Conservation (phyloP, 1,140 invertebrate genomes). For the Pantala flavescens region DNA sequence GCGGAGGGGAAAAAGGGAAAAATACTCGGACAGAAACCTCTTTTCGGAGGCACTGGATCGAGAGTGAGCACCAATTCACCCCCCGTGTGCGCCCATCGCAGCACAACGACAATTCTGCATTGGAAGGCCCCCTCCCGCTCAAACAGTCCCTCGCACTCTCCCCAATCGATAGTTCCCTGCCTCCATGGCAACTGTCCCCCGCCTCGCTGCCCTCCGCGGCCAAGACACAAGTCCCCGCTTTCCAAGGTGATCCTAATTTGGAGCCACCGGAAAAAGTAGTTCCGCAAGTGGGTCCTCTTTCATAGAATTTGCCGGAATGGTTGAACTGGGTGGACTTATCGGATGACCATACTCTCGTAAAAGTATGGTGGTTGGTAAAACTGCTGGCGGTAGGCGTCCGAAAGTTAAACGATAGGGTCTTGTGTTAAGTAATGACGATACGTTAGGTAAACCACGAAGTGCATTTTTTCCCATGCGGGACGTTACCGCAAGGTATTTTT, state of each 20-base stretch:
- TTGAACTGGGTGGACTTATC: no score
- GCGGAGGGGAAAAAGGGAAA: background rate
- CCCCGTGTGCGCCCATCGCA: background rate
- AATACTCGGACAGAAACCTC: background rate
- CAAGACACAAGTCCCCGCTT: background rate
- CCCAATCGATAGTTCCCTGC: slow-evolving; percentile 7
- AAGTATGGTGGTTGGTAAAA: no score
- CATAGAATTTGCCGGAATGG: no score
- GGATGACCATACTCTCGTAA: no score
- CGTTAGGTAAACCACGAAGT: no score
- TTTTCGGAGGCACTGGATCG: background rate
- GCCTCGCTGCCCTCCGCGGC: background rate
- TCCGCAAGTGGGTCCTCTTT: no score
- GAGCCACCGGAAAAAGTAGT: background rate
- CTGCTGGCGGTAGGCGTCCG: no score
- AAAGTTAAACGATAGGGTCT: no score
- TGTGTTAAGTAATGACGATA: no score
- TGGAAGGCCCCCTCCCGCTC: background rate
- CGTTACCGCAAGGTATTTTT: no score
- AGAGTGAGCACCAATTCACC: background rate
- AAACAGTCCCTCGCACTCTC: background rate
- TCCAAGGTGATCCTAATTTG: background rate
- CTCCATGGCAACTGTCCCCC: background rate
- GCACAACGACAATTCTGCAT: background rate
- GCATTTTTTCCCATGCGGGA: no score